These are phyloP conservation scores for Brenthis hecate DNA, from an alignment of 2,888 invertebrate species.

Conservation along the genomic window DNA sequence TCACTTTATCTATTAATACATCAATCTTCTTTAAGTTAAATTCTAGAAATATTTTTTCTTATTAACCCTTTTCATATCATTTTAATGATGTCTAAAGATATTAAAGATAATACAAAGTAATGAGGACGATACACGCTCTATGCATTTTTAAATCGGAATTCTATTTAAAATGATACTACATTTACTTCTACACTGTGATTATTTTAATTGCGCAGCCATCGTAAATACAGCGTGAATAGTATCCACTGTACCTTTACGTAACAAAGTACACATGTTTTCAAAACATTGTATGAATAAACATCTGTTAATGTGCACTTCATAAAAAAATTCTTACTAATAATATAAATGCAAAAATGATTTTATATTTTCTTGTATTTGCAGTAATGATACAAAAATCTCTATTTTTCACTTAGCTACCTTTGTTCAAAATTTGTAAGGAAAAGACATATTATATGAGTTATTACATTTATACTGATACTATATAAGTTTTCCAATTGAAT, in stretches of 20 bases:
- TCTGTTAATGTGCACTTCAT: conserved; percentile 3
- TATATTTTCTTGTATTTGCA: too few species aligned
- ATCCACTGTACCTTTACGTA: conserved; percentile 12
- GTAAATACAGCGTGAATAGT: conserved; percentile 17
- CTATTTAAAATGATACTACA: conserved; percentile 15
- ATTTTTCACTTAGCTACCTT: too few species aligned
- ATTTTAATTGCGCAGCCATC: conserved; percentile 19
- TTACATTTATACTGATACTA: too few species aligned
- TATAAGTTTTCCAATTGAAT: too few species aligned
- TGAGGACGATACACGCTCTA: conserved; percentile 13
- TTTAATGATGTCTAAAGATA: conserved; percentile 11
- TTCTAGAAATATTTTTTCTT: background rate
- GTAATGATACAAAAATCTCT: too few species aligned
- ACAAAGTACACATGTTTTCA: conserved; percentile 8
- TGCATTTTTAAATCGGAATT: conserved; percentile 17
- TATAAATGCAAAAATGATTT: background rate
- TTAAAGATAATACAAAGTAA: conserved; percentile 18
- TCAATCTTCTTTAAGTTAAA: too few species aligned
- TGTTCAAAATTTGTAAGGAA: too few species aligned
- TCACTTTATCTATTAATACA: too few species aligned
- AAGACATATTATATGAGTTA: too few species aligned
- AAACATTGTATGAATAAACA: conserved; percentile 11
- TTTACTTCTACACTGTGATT: conserved; percentile 18
- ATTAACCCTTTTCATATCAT: background rate
- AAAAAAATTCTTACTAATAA: background rate